phyloP scores from a whole-genome alignment of 1,140 invertebrate species.

The Bombus breviceps region DNA sequence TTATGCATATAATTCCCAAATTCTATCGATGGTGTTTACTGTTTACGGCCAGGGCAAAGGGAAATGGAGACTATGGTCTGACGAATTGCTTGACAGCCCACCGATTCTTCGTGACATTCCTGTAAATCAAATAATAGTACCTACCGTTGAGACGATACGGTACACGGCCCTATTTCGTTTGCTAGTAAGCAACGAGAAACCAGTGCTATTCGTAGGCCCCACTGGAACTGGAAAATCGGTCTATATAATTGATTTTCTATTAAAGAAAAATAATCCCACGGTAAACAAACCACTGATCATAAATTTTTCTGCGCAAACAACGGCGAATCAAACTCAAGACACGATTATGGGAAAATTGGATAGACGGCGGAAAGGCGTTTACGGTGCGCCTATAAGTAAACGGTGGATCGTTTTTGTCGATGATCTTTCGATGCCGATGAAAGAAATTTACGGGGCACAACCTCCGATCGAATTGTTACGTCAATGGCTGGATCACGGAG shows the following conservation, averaged over 20 bases:
- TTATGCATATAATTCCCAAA: not conserved
- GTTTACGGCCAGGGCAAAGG: slow-evolving; percentile 86
- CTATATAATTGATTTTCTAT: slow-evolving; percentile 92
- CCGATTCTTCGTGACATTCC: slow-evolving; percentile 94
- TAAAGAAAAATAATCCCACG: slow-evolving; percentile 91
- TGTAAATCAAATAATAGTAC: slow-evolving; percentile 97
- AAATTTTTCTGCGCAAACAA: slow-evolving; percentile 97
- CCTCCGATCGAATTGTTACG: slow-evolving; percentile 95
- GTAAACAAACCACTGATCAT: slow-evolving; percentile 93
- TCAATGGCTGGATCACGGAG: slow-evolving; percentile 94
- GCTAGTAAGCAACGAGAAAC: slow-evolving; percentile 90
- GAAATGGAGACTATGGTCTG: slow-evolving; percentile 95
- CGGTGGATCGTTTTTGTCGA: slow-evolving; percentile 96
- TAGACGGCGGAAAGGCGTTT: slow-evolving; percentile 96
- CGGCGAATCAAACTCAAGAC: slow-evolving; percentile 96
- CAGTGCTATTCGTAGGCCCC: slow-evolving; percentile 93
- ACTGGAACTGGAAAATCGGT: slow-evolving; percentile 97
- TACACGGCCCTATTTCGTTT: slow-evolving; percentile 90
- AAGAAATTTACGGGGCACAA: slow-evolving; percentile 94
- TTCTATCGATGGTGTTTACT: not conserved
- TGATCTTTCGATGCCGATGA: slow-evolving; percentile 96
- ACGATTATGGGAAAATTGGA: slow-evolving; percentile 98
- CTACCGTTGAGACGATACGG: slow-evolving; percentile 94
- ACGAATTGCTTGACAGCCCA: slow-evolving; percentile 90
- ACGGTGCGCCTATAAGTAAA: slow-evolving; percentile 94